phyloP scores from a whole-genome alignment of 2,888 invertebrate species.

The Mesorhabditis spiculigera region DNA sequence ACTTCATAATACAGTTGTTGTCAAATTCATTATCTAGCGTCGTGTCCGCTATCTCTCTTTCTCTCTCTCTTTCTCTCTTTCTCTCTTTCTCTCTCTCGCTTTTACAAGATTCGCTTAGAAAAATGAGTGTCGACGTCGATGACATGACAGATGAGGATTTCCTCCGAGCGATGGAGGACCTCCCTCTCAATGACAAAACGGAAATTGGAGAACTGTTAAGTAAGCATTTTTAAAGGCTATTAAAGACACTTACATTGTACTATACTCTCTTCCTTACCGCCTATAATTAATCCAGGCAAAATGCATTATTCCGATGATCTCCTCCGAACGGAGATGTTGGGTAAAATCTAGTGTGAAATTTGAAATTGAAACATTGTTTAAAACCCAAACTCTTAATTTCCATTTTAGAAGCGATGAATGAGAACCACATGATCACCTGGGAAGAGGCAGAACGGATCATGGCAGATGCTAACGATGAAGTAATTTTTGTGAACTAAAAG shows the following conservation, averaged over 20 bases:
- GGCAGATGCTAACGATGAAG: conserved; percentile 40
- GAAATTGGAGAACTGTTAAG: conserved; percentile 52
- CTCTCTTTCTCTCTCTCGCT: no score
- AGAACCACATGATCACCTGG: conserved; percentile 56
- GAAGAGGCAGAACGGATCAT: conserved; percentile 53
- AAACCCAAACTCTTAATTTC: conserved; percentile 5
- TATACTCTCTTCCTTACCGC: neutral
- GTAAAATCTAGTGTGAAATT: neutral
- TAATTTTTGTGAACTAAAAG: conserved; percentile 11
- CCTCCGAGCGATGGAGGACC: conserved; percentile 39
- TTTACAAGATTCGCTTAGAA: neutral
- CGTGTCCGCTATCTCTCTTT: no score
- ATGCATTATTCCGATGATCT: neutral
- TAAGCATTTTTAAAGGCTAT: conserved; percentile 22
- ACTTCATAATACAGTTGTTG: no score
- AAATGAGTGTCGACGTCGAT: conserved; percentile 2
- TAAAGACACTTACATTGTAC: neutral
- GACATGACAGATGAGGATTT: conserved; percentile 25
- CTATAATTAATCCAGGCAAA: neutral
- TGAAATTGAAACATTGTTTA: neutral
- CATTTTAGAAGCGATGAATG: conserved; percentile 55
- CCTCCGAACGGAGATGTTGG: neutral
- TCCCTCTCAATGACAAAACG: conserved; percentile 35
- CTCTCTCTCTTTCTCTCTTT: no score
- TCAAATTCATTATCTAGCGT: no score